These are phyloP conservation scores for Thereva unica DNA, from an alignment of 2,888 invertebrate species.

Conservation along the genomic window DNA sequence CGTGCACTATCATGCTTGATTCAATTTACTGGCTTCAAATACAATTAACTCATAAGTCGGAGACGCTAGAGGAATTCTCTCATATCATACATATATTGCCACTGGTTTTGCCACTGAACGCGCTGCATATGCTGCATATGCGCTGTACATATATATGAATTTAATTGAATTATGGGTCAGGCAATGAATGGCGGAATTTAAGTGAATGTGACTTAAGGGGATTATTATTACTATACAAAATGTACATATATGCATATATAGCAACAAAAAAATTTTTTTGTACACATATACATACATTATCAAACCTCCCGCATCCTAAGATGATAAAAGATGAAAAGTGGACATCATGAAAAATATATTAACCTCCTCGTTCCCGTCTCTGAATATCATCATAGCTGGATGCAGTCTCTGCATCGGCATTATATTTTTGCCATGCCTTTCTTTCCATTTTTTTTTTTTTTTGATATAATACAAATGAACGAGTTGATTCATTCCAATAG, in stretches of 20 bases:
- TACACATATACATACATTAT: too few relatives aligned
- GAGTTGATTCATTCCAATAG: conserved; percentile 37
- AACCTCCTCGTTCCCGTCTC: too few relatives aligned
- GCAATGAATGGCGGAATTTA: conserved; percentile 32
- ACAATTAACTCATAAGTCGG: conserved; percentile 36
- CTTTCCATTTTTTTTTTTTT: too few relatives aligned
- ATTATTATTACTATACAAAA: conserved; percentile 1
- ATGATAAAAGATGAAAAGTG: neutral
- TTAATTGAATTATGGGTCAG: conserved; percentile 31
- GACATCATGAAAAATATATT: too few relatives aligned
- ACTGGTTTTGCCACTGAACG: too few relatives aligned
- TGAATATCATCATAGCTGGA: too few relatives aligned
- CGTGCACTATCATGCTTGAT: conserved; percentile 30
- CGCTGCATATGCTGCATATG: too few relatives aligned
- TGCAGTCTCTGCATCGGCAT: too few relatives aligned
- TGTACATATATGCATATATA: too few relatives aligned
- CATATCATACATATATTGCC: neutral
- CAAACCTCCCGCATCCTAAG: conserved; percentile 22
- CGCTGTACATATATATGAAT: conserved; percentile 4
- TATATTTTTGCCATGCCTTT: too few relatives aligned
- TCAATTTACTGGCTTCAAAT: conserved; percentile 39
- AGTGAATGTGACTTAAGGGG: conserved; percentile 28
- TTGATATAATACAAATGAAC: neutral
- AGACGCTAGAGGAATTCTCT: conserved; percentile 30
- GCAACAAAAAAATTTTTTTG: too few relatives aligned